Percentiles rank a stretch among this genome's conserved stretches.
Evolutionary conservation across 2,888 invertebrate species (phyloP).

Genomic region (Ditula angustiorana): DNA sequence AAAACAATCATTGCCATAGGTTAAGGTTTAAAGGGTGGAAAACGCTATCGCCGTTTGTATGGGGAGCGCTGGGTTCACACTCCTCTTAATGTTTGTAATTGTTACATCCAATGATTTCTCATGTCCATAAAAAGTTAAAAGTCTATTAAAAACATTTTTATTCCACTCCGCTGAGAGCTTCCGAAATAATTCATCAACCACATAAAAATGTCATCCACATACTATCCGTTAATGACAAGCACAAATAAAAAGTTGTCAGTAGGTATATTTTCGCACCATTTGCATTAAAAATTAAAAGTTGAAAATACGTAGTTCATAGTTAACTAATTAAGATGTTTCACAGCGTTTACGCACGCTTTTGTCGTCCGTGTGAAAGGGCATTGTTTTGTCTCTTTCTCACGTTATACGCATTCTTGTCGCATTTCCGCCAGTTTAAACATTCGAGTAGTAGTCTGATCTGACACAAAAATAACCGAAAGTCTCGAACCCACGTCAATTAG

Average conservation of each 20-base stretch:
- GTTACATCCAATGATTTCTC: neutral
- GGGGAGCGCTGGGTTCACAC: too few relatives aligned
- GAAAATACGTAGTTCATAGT: conserved; percentile 16
- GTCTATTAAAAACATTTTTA: neutral
- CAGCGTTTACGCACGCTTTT: conserved; percentile 30
- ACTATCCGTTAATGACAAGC: neutral
- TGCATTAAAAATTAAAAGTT: conserved; percentile 23
- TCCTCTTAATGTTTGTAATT: neutral
- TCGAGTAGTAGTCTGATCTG: neutral
- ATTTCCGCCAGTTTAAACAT: neutral
- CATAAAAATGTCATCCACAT: conserved; percentile 8
- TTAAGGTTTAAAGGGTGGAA: too few relatives aligned
- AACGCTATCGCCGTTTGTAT: too few relatives aligned
- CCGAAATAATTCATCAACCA: neutral
- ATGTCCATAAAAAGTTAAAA: conserved; percentile 4
- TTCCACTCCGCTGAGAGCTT: neutral
- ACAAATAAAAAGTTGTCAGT: conserved; percentile 15
- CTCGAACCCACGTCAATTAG: too few relatives aligned
- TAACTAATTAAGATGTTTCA: conserved; percentile 34
- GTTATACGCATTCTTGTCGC: neutral
- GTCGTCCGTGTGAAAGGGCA: conserved; percentile 43
- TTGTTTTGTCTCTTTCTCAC: conserved; percentile 15
- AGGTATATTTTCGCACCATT: conserved; percentile 30
- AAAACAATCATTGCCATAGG: too few relatives aligned
- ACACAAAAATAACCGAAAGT: neutral